Conservation (phyloP, 2,797 vertebrate genomes). For the Macropus fuliginosus region DNA sequence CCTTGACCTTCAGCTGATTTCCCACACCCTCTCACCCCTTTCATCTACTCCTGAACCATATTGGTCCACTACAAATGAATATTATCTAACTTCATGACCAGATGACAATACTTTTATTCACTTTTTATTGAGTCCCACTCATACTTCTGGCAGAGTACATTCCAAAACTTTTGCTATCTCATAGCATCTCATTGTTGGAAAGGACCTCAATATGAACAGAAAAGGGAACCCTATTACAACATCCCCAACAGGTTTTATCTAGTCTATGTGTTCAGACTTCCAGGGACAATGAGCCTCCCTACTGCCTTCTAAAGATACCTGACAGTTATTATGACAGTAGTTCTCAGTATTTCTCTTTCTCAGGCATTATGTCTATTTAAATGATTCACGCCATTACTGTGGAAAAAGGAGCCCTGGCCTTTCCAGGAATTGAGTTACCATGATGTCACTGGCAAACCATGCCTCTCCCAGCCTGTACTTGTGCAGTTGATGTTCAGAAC, state of each 20-base stretch:
- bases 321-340: not conserved
- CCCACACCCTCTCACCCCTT: not conserved
- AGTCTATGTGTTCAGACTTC: not conserved
- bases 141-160: not conserved
- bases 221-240: not conserved
- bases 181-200: not conserved
- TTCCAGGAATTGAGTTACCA: not conserved
- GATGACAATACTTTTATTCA: not conserved
- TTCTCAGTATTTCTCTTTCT: not conserved
- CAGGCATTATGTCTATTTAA: not conserved
- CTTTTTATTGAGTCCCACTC: not conserved
- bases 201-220: not conserved
- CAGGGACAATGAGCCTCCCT: not conserved
- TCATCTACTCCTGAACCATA: not conserved
- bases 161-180: not conserved
- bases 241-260: not conserved
- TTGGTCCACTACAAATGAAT: not conserved
- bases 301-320: not conserved
- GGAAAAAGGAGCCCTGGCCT: not conserved
- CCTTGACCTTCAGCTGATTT: not conserved
- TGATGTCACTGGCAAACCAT: not conserved
- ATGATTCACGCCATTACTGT: not conserved
- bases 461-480: not conserved
- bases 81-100: not conserved
- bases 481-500: not conserved